These are phyloP conservation scores for Poecilobothrus nobilitatus DNA, from an alignment of 2,888 invertebrate genomes.

Conservation along the genomic window DNA sequence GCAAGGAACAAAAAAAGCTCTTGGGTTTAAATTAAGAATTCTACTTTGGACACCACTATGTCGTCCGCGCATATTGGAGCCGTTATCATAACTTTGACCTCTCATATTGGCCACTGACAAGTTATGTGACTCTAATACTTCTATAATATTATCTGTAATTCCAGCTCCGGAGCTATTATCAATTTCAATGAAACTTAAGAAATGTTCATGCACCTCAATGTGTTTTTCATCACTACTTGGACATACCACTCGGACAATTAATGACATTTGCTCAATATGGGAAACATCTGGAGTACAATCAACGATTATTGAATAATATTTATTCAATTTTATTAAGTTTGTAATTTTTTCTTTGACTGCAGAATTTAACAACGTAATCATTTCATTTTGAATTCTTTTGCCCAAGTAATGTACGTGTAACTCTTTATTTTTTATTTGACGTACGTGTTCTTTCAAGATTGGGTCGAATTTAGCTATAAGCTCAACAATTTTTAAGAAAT, in stretches of 20 bases:
- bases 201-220: conserved; percentile 4
- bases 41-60: conserved; percentile 13
- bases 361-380: conserved; percentile 14
- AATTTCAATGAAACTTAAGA: conserved; percentile 8
- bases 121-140: conserved; percentile 5
- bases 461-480: conserved; percentile 10
- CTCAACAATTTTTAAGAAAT: conserved; percentile 9
- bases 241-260: conserved; percentile 11
- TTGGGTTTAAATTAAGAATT: conserved; percentile 13
- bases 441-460: conserved; percentile 10
- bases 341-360: conserved; percentile 12
- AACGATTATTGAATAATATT: conserved; percentile 15
- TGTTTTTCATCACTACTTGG: conserved; percentile 12
- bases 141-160: conserved; percentile 10
- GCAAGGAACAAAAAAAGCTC: conserved; percentile 16
- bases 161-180: conserved; percentile 9
- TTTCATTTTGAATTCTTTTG: conserved; percentile 16
- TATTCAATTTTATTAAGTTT: conserved; percentile 14
- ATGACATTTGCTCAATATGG: conserved; percentile 13
- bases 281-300: conserved; percentile 15
- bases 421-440: conserved; percentile 5
- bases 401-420: conserved; percentile 11
- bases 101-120: conserved; percentile 10
- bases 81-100: conserved; percentile 14
- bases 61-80: conserved; percentile 14